A percentile compares a stretch with the other conserved stretches of the same genome.
phyloP scores from a whole-genome alignment of 2,888 invertebrate genomes.

The Zaprionus lineosus region DNA sequence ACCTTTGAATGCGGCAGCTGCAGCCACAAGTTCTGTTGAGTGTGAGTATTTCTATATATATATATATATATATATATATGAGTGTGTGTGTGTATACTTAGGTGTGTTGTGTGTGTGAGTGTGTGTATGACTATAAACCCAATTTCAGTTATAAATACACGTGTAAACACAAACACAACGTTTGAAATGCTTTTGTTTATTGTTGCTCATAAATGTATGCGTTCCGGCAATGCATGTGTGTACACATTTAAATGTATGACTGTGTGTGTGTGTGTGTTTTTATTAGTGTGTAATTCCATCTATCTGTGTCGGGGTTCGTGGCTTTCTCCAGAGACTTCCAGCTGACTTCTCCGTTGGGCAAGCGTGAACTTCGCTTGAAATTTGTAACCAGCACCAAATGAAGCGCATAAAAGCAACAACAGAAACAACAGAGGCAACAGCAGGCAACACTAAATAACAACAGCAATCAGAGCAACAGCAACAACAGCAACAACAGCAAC shows the following conservation, averaged over 20 bases:
- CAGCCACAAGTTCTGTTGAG: slow-evolving; percentile 26
- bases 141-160: slow-evolving; percentile 43
- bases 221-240: too few species aligned
- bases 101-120: slow-evolving; percentile 9
- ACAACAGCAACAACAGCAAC: slow-evolving; percentile 12
- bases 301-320: too few species aligned
- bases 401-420: slow-evolving; percentile 31
- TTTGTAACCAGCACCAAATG: slow-evolving; percentile 44
- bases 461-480: slow-evolving; percentile 5
- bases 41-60: too few species aligned
- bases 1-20: slow-evolving; percentile 49
- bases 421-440: too few species aligned
- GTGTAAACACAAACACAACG: slow-evolving; percentile 36
- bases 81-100: neutral
- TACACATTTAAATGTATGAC: too few species aligned
- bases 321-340: slow-evolving; percentile 44
- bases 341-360: slow-evolving; percentile 19
- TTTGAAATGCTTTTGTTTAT: slow-evolving; percentile 45
- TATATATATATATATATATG: too few species aligned
- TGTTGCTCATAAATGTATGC: too few species aligned
- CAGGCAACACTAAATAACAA: slow-evolving; percentile 10
- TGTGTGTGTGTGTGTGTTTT: slow-evolving; percentile 1
- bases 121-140: slow-evolving; percentile 62
- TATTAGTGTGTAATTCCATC: slow-evolving; percentile 4
- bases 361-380: slow-evolving; percentile 58